Base-by-base conservation (phyloP, 2,113 vertebrate genomes). In the Phainopepla nitens region DNA sequence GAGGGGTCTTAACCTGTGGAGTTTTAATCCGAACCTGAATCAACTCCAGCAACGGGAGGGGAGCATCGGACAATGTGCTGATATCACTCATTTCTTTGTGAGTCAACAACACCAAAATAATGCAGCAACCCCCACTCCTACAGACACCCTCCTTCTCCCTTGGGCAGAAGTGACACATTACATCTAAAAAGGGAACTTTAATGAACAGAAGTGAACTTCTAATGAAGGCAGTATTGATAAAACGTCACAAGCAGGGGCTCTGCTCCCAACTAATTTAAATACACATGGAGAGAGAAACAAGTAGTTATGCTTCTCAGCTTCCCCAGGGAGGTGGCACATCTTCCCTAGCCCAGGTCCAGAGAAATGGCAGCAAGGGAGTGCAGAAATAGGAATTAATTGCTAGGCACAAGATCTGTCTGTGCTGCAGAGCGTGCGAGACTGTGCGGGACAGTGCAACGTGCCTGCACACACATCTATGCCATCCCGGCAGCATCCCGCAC, bases 191-290 rank as follows among this genome's bases (percentile, higher is more conserved):
- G 31, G 47, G 51, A 82, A 60, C 60, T 84, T 94, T 39, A 94
- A 79, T 75, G 93, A 96, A 94, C 69, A 96, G 72, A 83, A 78
- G 60, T 17, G 44, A 93, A 89, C 87, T 62, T 87, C 57, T 71
- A 92, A 87, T 1, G 8, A 83, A 87, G 35, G 56, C 76, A 83
- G 17, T 70, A 97, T 75, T 70, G 91, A 95, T 54, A 35, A 92
- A 95, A 54, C 2, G 51, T 87, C 89, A 84, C 44, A 47, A 11
- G 20, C 51, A 51, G 41, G 47, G 56, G 24, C 51, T 78, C 56
- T 78, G 60, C 64, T 87, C 54, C 42, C 64, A 92, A 31, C 27
- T 78, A 33, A 81, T 94, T 87, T 82, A 81, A 81, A 81, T 84
- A 89, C 51, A 42, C 45, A 20, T 0, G 14, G 39, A 83, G 29